These are phyloP conservation scores for Iguana delicatissima DNA, from an alignment of 2,797 vertebrate genomes.

Conservation along the genomic window DNA sequence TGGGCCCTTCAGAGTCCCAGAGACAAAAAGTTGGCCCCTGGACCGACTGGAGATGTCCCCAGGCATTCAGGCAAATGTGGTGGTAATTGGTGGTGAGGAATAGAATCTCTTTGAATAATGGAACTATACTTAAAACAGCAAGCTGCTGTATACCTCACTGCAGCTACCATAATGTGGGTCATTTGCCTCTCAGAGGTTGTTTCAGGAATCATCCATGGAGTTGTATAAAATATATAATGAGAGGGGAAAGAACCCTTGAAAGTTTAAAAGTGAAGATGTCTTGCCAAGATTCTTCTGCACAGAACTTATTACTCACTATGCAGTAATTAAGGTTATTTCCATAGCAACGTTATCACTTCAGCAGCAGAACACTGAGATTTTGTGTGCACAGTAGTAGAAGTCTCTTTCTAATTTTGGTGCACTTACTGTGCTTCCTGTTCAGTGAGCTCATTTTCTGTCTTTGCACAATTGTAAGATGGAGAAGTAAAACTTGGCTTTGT, in stretches of 20 bases:
- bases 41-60: too few relatives aligned
- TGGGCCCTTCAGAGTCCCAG: too few relatives aligned
- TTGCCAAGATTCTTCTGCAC: slow-evolving; percentile 21
- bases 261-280: slow-evolving; percentile 16
- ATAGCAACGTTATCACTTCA: slow-evolving; percentile 63
- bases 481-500: slow-evolving; percentile 59
- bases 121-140: too few relatives aligned
- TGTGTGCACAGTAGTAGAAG: slow-evolving; percentile 61
- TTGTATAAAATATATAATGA: background rate
- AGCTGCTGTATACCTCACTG: background rate
- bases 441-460: slow-evolving; percentile 45
- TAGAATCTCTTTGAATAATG: background rate
- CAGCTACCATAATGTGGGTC: background rate
- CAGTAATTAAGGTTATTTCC: slow-evolving; percentile 66
- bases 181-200: background rate
- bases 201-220: background rate
- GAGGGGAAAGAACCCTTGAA: background rate
- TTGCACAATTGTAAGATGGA: slow-evolving; percentile 41
- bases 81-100: background rate
- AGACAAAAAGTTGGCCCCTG: too few relatives aligned
- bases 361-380: slow-evolving; percentile 46
- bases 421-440: slow-evolving; percentile 55
- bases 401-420: slow-evolving; percentile 69
- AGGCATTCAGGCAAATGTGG: background rate
- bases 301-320: slow-evolving; percentile 48